Percentiles rank a stretch among this genome's conserved stretches.
phyloP scores from a whole-genome alignment of 2,888 invertebrate species.

The Folsomia candida region DNA sequence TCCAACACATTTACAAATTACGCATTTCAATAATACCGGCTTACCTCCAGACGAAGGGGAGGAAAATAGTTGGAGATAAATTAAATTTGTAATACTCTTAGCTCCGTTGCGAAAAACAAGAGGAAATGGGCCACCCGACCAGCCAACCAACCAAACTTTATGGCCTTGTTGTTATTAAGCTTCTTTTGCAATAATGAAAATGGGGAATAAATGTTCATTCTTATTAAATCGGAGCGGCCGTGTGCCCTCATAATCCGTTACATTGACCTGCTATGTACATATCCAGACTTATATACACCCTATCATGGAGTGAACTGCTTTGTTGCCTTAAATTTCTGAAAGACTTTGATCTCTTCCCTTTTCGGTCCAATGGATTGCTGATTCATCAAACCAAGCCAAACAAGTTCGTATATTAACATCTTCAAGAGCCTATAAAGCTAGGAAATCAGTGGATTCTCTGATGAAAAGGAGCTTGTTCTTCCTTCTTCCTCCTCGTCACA shows the following conservation, averaged over 20 bases:
- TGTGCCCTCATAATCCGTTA: no score
- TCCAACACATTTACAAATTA: background rate
- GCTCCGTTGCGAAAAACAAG: background rate
- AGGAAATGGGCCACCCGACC: background rate
- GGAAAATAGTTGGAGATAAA: background rate
- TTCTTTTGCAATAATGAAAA: constrained; percentile 6
- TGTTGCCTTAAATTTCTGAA: background rate
- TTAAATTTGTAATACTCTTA: constrained; percentile 1
- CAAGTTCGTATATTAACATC: background rate
- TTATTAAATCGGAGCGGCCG: constrained; percentile 6
- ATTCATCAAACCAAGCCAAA: constrained; percentile 1
- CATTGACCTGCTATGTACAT: background rate
- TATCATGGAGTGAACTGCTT: background rate
- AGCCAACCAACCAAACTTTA: background rate
- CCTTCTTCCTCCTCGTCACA: background rate
- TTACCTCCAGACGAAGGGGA: background rate
- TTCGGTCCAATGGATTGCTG: background rate
- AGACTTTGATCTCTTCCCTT: constrained; percentile 1
- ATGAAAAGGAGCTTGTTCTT: background rate
- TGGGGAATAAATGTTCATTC: background rate
- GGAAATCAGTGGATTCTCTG: background rate
- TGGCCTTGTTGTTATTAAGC: constrained; percentile 7
- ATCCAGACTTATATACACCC: background rate
- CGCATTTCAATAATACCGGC: background rate
- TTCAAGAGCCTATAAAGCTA: background rate